These are phyloP conservation scores for Eptatretus burgeri DNA, from an alignment of 2,113 vertebrate species.

Conservation along the genomic window DNA sequence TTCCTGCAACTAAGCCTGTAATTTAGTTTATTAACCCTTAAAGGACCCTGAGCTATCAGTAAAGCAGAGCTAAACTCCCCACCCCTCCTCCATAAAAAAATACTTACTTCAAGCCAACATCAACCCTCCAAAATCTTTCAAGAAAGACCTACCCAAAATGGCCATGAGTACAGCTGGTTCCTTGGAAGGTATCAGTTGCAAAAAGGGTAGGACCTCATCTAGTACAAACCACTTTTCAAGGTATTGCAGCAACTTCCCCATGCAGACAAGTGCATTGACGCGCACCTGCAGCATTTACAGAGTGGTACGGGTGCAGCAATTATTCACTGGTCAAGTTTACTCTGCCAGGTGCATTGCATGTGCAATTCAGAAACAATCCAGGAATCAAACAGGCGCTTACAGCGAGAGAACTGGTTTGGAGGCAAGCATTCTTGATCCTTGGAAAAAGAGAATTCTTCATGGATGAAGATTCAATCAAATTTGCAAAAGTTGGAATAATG, in stretches of 20 bases:
- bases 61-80: no score
- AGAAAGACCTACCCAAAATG: constrained; percentile 36
- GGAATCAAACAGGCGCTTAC: constrained; percentile 25
- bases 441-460: constrained; percentile 98
- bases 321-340: no score
- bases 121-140: no score
- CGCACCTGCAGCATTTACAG: constrained; percentile 53
- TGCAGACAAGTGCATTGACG: constrained; percentile 81
- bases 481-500: constrained; percentile 92
- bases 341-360: no score
- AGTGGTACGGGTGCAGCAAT: background rate
- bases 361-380: no score
- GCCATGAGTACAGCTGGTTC: constrained; percentile 96
- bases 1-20: no score
- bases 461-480: constrained; percentile 89
- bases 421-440: constrained; percentile 68
- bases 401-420: constrained; percentile 84
- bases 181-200: constrained; percentile 84
- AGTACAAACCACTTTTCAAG: constrained; percentile 95
- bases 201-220: constrained; percentile 80
- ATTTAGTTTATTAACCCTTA: no score
- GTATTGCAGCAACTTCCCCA: constrained; percentile 93
- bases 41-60: no score
- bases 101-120: no score
- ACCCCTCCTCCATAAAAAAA: no score